Percentiles rank a stretch among this genome's conserved stretches.
Evolutionary conservation across 2,888 invertebrate genomes (phyloP).

Genomic region (Euspilapteryx auroguttella): DNA sequence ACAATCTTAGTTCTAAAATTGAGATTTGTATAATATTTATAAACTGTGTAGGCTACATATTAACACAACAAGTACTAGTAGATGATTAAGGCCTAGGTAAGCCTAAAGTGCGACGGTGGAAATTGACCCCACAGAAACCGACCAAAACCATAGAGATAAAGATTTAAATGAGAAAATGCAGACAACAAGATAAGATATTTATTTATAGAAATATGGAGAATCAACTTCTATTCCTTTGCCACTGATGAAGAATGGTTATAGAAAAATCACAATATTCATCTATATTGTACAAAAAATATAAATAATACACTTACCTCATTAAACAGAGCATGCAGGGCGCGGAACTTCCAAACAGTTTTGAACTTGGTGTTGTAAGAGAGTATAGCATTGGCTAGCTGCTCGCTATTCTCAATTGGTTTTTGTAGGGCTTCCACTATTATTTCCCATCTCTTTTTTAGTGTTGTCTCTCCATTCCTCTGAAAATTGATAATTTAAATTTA

Average conservation of each 20-base stretch:
- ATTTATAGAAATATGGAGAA: background rate
- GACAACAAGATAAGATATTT: background rate
- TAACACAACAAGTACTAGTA: background rate
- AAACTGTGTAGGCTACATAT: slow-evolving; percentile 2
- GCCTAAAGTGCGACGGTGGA: too few relatives aligned
- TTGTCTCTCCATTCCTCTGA: slow-evolving; percentile 50
- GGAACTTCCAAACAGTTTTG: slow-evolving; percentile 67
- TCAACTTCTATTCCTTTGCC: background rate
- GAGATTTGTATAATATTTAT: too few relatives aligned
- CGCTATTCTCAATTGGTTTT: slow-evolving; percentile 64
- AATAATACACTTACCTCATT: slow-evolving; percentile 64
- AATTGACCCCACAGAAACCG: too few relatives aligned
- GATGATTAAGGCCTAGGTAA: too few relatives aligned
- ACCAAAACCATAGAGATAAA: too few relatives aligned
- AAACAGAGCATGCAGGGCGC: slow-evolving; percentile 70
- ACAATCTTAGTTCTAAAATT: too few relatives aligned
- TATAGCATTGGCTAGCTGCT: slow-evolving; percentile 71
- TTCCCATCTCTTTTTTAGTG: slow-evolving; percentile 71
- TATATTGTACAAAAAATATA: too few relatives aligned
- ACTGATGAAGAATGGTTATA: too few relatives aligned
- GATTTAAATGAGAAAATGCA: too few relatives aligned
- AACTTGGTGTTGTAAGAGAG: slow-evolving; percentile 73
- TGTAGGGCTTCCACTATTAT: slow-evolving; percentile 68
- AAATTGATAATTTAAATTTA: slow-evolving; percentile 13
- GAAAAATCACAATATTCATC: background rate